Conservation (phyloP, 53 echinoderm and acorn worm species). For the Astropecten irregularis region DNA sequence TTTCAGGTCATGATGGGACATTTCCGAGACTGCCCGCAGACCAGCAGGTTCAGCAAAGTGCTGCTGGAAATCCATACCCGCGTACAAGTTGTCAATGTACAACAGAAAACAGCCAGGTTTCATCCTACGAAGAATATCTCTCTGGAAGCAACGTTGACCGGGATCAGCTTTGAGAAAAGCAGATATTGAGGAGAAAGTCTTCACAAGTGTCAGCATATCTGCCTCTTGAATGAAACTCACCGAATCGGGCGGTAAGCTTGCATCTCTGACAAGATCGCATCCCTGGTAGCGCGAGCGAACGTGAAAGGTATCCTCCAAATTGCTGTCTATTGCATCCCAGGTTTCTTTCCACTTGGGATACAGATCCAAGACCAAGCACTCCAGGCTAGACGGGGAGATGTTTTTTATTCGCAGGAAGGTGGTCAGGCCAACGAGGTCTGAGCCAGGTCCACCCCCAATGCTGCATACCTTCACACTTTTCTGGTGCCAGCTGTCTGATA, state of each 20-base stretch:
- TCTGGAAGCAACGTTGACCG: neutral
- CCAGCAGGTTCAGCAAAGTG: neutral
- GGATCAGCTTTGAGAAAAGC: neutral
- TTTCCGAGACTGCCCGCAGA: neutral
- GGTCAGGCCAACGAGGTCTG: slow-evolving; percentile 31
- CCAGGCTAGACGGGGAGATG: neutral
- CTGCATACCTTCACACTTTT: slow-evolving; percentile 7
- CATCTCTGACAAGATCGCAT: neutral
- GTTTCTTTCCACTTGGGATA: slow-evolving; percentile 28
- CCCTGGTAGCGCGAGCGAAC: neutral
- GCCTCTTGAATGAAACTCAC: neutral
- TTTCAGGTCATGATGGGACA: neutral
- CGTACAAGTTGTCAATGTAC: slow-evolving; percentile 18
- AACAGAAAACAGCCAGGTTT: slow-evolving; percentile 20
- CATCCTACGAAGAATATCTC: neutral
- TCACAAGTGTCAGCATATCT: slow-evolving; percentile 10
- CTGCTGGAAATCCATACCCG: neutral
- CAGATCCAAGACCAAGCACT: slow-evolving; percentile 22
- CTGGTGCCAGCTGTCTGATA: too few relatives aligned
- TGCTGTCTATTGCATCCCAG: neutral
- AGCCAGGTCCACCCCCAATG: slow-evolving; percentile 40
- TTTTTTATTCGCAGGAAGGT: slow-evolving; percentile 5
- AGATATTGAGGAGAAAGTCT: neutral
- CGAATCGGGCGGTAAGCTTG: too few relatives aligned
- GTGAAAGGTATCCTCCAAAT: neutral